Percentiles rank a stretch among this genome's conserved stretches.
phyloP scores from a whole-genome alignment of 2,797 vertebrate species.

The Scarus forsteni region DNA sequence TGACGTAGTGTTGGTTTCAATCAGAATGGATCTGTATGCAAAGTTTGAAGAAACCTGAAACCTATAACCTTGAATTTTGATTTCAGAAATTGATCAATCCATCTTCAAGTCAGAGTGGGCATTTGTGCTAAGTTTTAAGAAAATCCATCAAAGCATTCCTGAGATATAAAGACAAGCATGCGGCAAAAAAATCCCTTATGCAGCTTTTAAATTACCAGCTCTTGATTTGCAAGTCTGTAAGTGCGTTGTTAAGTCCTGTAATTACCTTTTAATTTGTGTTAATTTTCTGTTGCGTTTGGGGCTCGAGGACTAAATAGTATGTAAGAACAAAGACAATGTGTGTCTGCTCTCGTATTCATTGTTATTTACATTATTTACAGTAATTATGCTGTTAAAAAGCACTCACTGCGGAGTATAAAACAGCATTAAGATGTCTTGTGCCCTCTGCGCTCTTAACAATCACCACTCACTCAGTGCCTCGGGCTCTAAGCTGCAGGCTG shows the following conservation, averaged over 20 bases:
- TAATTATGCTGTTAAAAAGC: not conserved
- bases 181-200: not conserved
- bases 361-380: not conserved
- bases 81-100: no score
- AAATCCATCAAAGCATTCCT: no score
- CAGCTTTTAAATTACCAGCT: not conserved
- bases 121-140: no score
- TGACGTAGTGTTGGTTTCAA: no score
- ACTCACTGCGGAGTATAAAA: not conserved
- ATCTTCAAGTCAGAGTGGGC: no score
- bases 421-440: conserved; percentile 7
- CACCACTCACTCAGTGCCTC: conserved; percentile 30
- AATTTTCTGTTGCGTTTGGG: not conserved
- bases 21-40: no score
- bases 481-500: conserved; percentile 38
- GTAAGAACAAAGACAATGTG: not conserved
- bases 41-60: no score
- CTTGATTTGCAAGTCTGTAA: not conserved
- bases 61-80: no score
- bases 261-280: conserved; percentile 2
- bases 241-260: not conserved
- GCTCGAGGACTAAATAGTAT: not conserved
- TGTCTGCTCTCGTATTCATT: not conserved
- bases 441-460: conserved; percentile 26
- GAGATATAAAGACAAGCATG: no score